Percentiles rank a stretch among this genome's conserved stretches.
phyloP scores from a whole-genome alignment of 2,797 vertebrate genomes.

The Psittacula echo region DNA sequence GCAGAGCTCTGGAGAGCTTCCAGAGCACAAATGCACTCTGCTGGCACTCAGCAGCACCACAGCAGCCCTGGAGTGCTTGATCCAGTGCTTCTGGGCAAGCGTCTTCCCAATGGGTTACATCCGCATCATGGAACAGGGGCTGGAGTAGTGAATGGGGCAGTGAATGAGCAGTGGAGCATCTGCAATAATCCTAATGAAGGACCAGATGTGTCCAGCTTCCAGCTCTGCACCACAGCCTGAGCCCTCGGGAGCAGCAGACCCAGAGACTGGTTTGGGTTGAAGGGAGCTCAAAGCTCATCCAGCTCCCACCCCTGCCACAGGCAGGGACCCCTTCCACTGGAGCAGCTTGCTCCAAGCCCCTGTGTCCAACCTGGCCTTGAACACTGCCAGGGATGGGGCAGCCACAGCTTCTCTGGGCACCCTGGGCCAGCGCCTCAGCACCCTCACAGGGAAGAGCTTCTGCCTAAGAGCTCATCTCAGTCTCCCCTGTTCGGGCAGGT shows the following conservation, averaged over 20 bases:
- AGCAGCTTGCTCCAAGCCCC: too few species aligned
- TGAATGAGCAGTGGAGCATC: background rate
- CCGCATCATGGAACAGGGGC: background rate
- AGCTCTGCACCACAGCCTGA: background rate
- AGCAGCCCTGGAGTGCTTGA: background rate
- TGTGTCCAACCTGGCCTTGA: too few species aligned
- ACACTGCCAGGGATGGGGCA: too few species aligned
- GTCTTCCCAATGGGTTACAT: background rate
- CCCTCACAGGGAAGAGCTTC: too few species aligned
- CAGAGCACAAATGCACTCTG: background rate
- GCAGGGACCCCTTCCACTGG: too few species aligned
- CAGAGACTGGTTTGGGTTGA: background rate
- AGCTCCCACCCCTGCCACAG: too few species aligned
- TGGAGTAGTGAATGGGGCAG: background rate
- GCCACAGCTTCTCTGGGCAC: too few species aligned
- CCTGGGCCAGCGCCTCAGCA: too few species aligned
- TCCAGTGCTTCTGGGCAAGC: background rate
- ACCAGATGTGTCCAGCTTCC: background rate
- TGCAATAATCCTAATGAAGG: background rate
- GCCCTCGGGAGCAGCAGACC: background rate
- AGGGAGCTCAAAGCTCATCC: background rate
- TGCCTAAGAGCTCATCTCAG: too few species aligned
- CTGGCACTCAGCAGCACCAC: background rate
- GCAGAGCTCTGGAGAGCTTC: too few species aligned
- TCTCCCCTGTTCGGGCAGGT: too few species aligned